A percentile compares a stretch with the other conserved stretches of the same genome.
phyloP scores from a whole-genome alignment of 2,888 invertebrate species.

The Lasioglossum pauxillum region DNA sequence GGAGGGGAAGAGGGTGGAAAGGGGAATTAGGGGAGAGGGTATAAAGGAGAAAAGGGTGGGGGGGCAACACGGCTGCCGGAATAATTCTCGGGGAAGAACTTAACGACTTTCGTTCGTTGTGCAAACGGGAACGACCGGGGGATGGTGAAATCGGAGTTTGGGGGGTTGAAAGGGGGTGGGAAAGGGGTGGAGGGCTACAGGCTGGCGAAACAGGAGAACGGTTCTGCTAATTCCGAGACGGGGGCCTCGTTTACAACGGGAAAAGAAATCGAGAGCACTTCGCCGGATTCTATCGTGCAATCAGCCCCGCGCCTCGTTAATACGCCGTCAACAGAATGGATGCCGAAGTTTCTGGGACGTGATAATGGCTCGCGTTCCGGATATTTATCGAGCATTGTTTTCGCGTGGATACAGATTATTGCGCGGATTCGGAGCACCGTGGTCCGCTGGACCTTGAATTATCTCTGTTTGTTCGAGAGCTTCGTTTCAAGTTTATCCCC shows the following conservation, averaged over 20 bases:
- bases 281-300: conserved; percentile 43
- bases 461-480: neutral
- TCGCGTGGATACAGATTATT: conserved; percentile 39
- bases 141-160: conserved; percentile 20
- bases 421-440: conserved; percentile 4
- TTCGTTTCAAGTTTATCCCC: neutral
- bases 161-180: neutral
- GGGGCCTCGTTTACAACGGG: conserved; percentile 56
- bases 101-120: conserved; percentile 70
- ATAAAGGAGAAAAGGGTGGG: neutral
- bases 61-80: conserved; percentile 39
- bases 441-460: neutral
- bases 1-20: neutral
- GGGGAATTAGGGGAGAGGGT: neutral
- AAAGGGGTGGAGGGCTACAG: conserved; percentile 4
- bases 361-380: conserved; percentile 59
- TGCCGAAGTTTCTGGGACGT: conserved; percentile 55
- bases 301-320: conserved; percentile 61
- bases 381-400: conserved; percentile 56
- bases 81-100: conserved; percentile 70
- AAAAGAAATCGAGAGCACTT: conserved; percentile 64
- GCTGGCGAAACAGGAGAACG: conserved; percentile 36
- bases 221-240: conserved; percentile 62
- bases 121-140: conserved; percentile 29
- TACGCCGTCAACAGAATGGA: conserved; percentile 48